Percentiles rank a stretch among this genome's conserved stretches.
Evolutionary conservation across 2,113 vertebrate genomes (phyloP).

Genomic region (Ammospiza caudacuta): DNA sequence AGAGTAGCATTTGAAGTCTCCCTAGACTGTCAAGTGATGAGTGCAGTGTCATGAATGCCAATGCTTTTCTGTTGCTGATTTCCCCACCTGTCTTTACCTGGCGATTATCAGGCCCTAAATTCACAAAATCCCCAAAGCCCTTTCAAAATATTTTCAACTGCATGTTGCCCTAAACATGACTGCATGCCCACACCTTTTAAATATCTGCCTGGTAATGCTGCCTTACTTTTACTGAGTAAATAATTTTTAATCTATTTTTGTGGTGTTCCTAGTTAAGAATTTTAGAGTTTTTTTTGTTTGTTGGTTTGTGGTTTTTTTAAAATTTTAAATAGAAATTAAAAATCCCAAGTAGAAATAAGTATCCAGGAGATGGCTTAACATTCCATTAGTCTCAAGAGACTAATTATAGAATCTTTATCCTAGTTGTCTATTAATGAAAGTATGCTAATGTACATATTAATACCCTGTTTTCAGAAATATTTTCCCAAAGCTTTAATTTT

Average conservation of each 20-base stretch:
- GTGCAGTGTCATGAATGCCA: background rate
- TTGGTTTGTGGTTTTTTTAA: too few relatives aligned
- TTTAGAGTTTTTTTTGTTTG: background rate
- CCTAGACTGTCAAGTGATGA: slow-evolving; percentile 2
- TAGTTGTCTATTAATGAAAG: background rate
- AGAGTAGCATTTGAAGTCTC: background rate
- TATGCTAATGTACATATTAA: background rate
- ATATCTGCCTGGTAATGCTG: background rate
- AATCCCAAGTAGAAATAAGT: background rate
- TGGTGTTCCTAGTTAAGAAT: background rate
- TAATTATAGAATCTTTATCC: slow-evolving; percentile 38
- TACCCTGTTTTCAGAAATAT: background rate
- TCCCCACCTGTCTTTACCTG: background rate
- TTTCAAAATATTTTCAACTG: background rate
- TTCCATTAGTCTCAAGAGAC: slow-evolving; percentile 14
- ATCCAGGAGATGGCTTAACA: background rate
- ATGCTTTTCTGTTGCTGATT: background rate
- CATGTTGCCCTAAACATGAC: background rate
- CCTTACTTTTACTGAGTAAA: background rate
- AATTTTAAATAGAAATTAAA: background rate
- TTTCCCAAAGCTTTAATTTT: background rate
- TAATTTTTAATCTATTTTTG: background rate
- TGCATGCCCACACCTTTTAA: background rate
- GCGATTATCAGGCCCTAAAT: background rate
- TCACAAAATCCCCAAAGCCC: background rate